Evolutionary conservation across 1,140 invertebrate species (phyloP), one percentile per base, ranked within the genome.

Genomic region (Drosophila funebris): DNA sequence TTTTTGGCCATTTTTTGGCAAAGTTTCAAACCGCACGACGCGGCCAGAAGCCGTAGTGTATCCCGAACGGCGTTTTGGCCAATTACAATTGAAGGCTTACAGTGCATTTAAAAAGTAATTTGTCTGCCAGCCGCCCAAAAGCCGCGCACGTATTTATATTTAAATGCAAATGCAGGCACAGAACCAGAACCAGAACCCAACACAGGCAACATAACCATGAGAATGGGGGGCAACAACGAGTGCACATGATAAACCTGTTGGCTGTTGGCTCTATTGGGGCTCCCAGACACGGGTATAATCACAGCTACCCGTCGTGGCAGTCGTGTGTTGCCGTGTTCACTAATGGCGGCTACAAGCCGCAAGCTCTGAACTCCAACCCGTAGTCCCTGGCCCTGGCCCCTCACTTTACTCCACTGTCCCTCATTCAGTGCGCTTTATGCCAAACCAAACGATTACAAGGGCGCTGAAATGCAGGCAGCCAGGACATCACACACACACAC

Each of bases 51-150:
- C 27, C 7, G 27, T 54, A 14, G 52, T 18, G 37, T 13, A 24
- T 16, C n/a, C 63, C 8, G 44, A 48, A 52, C 46, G 57, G 41
- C 20, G 20, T 61, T 43, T 39, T 54, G 75, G 75, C 78, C 83
- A 88, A 87, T 87, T 87, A 87, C 84, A 88, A 88, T 87, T 79
- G 83, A 87, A 61, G 82, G 81, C 81, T 84, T 85, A 84, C 77
- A 74, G 77, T 90, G 89, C 89, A 90, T 90, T 90, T 89, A 90
- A 90, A 90, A 90, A 89, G 89, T 90, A 90, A 90, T 90, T 90
- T 90, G 89, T 90, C 89, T 90, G 73, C 74, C 69, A 58, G 69
- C 69, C 82, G 64, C 67, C 73, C 63, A 71, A 87, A 82, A 87
- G 78, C 82, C 71, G 67, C 63, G 76, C 89, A 90, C 72, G 84